Base-by-base conservation (phyloP, 1,140 invertebrate species). In the Ganaspis sp. region DNA sequence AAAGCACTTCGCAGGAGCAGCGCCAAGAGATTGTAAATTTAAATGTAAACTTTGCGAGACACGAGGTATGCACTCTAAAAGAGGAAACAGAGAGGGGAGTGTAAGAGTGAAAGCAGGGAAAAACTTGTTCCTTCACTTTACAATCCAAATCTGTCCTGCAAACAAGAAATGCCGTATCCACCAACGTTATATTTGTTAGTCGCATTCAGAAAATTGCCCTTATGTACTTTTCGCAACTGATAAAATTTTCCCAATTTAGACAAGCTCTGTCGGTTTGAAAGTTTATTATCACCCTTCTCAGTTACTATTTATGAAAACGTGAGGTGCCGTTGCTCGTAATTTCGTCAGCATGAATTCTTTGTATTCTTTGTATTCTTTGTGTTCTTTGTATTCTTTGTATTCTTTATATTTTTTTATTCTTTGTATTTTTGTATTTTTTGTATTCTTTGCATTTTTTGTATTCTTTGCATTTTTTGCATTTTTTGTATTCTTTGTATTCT, bases 1-100 rank as follows among this genome's bases (percentile, higher is more conserved):
- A 76, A 77, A 75, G 69, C 79, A 77, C 81, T 86, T 75, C 71
- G 78, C 76, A 74, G 79, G 75, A 77, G 71, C 53, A 71, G 54
- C 72, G 80, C 34, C 42, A 58, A 73, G 77, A 73, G 81, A 86
- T 87, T 87, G 83, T 87, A 87, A 88, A 88, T 88, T 87, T 86
- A 87, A 87, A 88, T 87, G 85, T 81, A 83, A 87, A 86, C 83
- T 80, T 74, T 73, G 76, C 58, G 58, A 64, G 58, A 64, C 58
- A 64, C 26, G 58, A 21, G 58, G 58, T 29, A 64, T 64, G 58
- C 58, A 64, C 21, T 64, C 58, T 64, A 29, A 29, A 64, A 29
- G 58, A 64, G 58, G 58, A 64, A 64, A 64, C n/a, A 15, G 45
- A 72, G 54, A 21, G 23, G 9, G 21, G 19, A 23, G 19, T 64